Evolutionary conservation across 2,888 invertebrate genomes (phyloP), one percentile per base, ranked within the genome.

Genomic region (Caenorhabditis sinica): DNA sequence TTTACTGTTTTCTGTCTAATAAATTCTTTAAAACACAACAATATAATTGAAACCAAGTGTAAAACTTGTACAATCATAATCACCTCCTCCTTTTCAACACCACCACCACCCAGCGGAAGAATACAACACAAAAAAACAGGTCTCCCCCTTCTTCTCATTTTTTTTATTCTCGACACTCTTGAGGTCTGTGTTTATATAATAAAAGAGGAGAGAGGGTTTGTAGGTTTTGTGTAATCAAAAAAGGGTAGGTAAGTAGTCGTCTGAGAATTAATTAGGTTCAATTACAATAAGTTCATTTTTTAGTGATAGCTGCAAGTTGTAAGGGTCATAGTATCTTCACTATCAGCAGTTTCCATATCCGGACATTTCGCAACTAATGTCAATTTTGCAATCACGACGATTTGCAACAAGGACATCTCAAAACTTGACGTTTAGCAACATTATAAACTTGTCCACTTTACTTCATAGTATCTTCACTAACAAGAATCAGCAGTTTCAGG

Each of bases 31-130:
- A 61, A 61, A 36, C 11, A 61, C 36, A 33, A 33, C 17, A 33
- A 56, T 23, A 56, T n/a, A 13, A 58, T 20, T 36, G 36, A 60
- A 15, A 60, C 17, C 33, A 60, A 61, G 60, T 60, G 20, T 40
- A 61, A 23, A 61, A 61, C 61, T 40, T 40, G 61, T 40, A 61
- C 53, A 53, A 45, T 45, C 45, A 45, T 40, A 9, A 40, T 40
- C 40, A 40, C 40, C 40, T 20, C 49, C 8, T 8, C 49, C 17
- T n/a, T n/a, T n/a, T n/a, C n/a, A n/a, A n/a, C n/a, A 45, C 45
- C 45, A 15, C 5, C 45, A n/a, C 5, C 9, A 45, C 9, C 20
- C 20, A 9, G 9, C 20, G n/a, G 25, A 53, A 53, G 53, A 53
- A 53, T 53, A 53, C 53, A 53, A 23, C 20, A 45, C 13, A n/a